Evolutionary conservation across 1,140 invertebrate genomes (phyloP), one percentile per base, ranked within the genome.

Genomic region (Phthorimaea operculella): DNA sequence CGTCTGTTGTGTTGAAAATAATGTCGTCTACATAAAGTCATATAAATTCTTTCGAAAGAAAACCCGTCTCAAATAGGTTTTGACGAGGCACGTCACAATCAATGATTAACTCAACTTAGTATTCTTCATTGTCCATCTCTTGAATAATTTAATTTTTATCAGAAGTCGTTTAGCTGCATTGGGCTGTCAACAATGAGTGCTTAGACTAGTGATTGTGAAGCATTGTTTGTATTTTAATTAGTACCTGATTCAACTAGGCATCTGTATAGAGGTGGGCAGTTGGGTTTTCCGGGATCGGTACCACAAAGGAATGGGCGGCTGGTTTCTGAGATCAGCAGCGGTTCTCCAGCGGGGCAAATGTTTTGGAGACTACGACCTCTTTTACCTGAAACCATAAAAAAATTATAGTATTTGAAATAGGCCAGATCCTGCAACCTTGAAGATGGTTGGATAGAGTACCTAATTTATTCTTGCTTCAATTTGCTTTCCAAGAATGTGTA

Each of bases 241-340:
- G 21, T 83, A 89, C 89, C 89, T 82, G 82, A 79, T 66, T 94
- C 90, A 4, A 95, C 92, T 48, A 92, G 85, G 68, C 94, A 96
- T 64, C 90, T 88, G 74, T 94, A 94, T 47, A 93, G 85, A 0
- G 92, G 90, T 5, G 94, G 94, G 70, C 94, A 96, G 44, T 88
- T 89, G 0, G 94, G 93, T 80, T 94, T 94, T 12, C 93, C 92
- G 0, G 91, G 88, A 36, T 91, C 90, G 16, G 89, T 90, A n/a
- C 94, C 94, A 71, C 94, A 96, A 1, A 95, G 81, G 72, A 94
- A 95, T 0, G 93, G 93, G 44, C 92, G 79, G 1, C 90, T 89
- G 3, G 90, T 91, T 58, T 93, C 92, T 0, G 91, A 91, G 59
- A 95, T 92, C 59, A 92, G 88, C n/a, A 96, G 76, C 0, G 94